phyloP scores from a whole-genome alignment of 2,888 invertebrate genomes.

The Phyto melanocephala region DNA sequence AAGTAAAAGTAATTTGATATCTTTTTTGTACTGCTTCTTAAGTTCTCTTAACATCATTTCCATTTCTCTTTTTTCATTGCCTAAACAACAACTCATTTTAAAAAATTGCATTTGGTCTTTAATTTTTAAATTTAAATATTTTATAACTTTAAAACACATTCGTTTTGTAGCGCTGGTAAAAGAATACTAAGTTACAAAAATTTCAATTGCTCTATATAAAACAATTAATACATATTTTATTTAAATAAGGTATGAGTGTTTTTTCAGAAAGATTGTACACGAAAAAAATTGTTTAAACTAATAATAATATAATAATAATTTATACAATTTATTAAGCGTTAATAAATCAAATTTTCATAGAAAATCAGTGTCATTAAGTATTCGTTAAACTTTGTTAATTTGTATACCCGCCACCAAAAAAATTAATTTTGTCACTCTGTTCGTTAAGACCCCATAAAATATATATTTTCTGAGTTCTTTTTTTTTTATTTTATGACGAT shows the following conservation, averaged over 20 bases:
- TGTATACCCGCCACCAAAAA: too few relatives aligned
- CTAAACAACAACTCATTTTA: constrained; percentile 2
- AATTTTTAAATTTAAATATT: neutral
- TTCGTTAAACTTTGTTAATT: too few relatives aligned
- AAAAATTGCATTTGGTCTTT: neutral
- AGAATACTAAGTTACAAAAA: constrained; percentile 8
- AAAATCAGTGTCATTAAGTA: too few relatives aligned
- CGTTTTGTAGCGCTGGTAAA: neutral
- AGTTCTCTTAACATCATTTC: constrained; percentile 14
- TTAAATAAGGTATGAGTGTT: neutral
- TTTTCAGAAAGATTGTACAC: neutral
- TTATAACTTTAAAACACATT: neutral
- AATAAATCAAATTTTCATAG: too few relatives aligned
- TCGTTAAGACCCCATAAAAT: too few relatives aligned
- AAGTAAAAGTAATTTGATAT: constrained; percentile 49
- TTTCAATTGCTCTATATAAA: too few relatives aligned
- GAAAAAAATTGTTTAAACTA: neutral
- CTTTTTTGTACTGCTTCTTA: constrained; percentile 33
- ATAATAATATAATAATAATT: too few relatives aligned
- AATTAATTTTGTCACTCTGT: too few relatives aligned
- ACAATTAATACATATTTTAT: neutral
- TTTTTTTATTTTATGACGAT: too few relatives aligned
- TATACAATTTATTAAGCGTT: too few relatives aligned
- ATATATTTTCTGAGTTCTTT: too few relatives aligned
- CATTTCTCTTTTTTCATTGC: neutral